Conservation (phyloP, 1,140 invertebrate genomes). For the Rhopalosiphum padi region DNA sequence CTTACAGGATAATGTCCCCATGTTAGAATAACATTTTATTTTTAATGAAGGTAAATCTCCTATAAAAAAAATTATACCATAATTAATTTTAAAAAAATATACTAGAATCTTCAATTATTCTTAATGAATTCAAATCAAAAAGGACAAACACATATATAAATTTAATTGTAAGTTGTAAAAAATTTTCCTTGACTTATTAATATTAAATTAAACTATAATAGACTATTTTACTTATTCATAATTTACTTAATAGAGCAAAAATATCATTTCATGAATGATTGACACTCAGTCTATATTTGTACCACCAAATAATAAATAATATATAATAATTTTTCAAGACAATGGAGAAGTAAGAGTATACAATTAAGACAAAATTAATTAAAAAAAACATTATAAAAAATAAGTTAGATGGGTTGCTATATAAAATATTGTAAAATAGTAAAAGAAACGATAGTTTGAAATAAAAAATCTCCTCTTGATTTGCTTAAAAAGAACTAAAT, state of each 20-base stretch:
- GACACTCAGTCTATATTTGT: neutral
- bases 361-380: neutral
- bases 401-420: neutral
- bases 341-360: neutral
- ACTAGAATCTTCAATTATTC: neutral
- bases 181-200: neutral
- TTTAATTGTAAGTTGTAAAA: neutral
- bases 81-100: neutral
- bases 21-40: conserved; percentile 26
- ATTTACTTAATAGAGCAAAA: neutral
- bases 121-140: neutral
- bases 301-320: neutral
- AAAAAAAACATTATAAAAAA: neutral
- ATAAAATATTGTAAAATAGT: neutral
- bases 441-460: neutral
- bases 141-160: neutral
- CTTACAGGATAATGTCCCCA: conserved; percentile 12
- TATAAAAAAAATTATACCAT: neutral
- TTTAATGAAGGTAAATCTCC: conserved; percentile 5
- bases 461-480: neutral
- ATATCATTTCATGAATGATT: neutral
- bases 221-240: neutral
- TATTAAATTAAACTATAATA: neutral
- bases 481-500: neutral
- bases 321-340: neutral